These are phyloP conservation scores for Myrmecophaga tridactyla DNA, from an alignment of 2,113 vertebrate genomes.

Conservation along the genomic window DNA sequence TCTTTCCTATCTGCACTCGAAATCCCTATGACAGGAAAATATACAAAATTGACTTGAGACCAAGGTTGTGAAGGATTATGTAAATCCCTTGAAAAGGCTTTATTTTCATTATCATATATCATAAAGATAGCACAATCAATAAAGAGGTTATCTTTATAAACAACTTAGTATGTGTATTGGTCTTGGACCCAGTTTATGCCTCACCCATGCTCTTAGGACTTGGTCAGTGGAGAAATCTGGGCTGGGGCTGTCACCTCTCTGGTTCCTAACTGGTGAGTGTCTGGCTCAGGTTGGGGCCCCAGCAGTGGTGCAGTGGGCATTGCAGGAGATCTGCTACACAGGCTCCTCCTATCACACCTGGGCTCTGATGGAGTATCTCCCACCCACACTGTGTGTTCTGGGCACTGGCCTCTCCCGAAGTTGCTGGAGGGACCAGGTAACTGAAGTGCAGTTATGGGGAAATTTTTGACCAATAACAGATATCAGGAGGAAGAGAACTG, in stretches of 20 bases:
- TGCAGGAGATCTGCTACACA: neutral
- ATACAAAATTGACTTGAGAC: neutral
- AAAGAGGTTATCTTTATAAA: neutral
- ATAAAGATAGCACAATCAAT: neutral
- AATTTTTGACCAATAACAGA: neutral
- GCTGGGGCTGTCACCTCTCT: neutral
- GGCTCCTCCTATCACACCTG: neutral
- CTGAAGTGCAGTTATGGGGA: neutral
- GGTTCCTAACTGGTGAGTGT: neutral
- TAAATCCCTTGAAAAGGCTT: neutral
- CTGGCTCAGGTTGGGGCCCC: neutral
- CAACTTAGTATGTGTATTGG: neutral
- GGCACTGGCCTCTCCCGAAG: neutral
- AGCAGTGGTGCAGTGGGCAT: no score
- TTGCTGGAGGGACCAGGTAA: neutral
- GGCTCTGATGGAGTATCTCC: neutral
- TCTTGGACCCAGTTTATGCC: no score
- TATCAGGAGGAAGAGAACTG: neutral
- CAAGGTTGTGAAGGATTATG: neutral
- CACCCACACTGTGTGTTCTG: fast-evolving
- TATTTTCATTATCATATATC: neutral
- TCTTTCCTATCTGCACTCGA: neutral
- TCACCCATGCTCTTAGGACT: neutral
- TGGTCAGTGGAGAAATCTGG: neutral
- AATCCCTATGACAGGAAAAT: neutral